These are phyloP conservation scores for Beroe ovata DNA, from an alignment of 37 sponge, comb jelly and placozoan species.

Conservation along the genomic window DNA sequence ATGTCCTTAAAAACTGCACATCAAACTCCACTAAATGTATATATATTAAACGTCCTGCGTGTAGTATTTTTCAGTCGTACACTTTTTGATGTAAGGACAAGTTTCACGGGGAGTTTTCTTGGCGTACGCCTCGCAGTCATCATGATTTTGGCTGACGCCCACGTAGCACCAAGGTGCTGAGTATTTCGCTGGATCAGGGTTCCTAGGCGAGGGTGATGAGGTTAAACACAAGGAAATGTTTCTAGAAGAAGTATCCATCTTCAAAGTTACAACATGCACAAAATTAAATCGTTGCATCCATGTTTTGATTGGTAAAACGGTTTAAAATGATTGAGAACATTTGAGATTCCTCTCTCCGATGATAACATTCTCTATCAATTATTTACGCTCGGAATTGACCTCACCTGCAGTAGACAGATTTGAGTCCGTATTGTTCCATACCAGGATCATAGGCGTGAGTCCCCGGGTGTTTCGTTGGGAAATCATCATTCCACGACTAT, in stretches of 20 bases:
- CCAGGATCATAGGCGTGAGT: slow-evolving; percentile 39
- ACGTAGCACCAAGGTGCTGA: slow-evolving; percentile 25
- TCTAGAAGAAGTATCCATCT: too few species aligned
- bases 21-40: too few species aligned
- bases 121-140: slow-evolving; percentile 1
- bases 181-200: slow-evolving; percentile 42
- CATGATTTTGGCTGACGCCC: neutral
- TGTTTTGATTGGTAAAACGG: too few species aligned
- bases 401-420: slow-evolving; percentile 44
- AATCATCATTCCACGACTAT: slow-evolving; percentile 48
- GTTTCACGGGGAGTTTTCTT: neutral
- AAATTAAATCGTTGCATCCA: too few species aligned
- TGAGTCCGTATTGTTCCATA: slow-evolving; percentile 42
- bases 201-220: too few species aligned
- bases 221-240: too few species aligned
- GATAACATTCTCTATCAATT: too few species aligned
- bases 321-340: too few species aligned
- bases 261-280: too few species aligned
- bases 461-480: slow-evolving; percentile 34
- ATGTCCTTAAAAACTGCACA: too few species aligned
- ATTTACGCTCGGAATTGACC: too few species aligned
- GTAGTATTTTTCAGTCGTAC: slow-evolving; percentile 28
- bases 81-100: slow-evolving; percentile 38
- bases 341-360: too few species aligned
- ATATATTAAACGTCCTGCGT: neutral